These are phyloP conservation scores for Acanthaster planci DNA, from an alignment of 35 echinoderm and acorn worm species.

Conservation along the genomic window DNA sequence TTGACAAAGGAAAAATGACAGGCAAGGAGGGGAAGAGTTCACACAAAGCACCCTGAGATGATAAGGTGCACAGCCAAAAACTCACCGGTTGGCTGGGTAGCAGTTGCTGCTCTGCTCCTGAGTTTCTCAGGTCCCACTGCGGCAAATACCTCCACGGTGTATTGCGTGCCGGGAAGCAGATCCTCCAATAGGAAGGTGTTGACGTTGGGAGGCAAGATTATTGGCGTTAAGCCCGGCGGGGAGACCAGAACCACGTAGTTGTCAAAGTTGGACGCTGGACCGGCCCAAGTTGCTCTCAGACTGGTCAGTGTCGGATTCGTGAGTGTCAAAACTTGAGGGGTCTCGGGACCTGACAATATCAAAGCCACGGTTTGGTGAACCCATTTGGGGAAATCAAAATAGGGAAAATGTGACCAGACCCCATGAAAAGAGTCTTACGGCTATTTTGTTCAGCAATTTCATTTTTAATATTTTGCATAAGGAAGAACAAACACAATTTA, in stretches of 20 bases:
- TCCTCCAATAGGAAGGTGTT: background rate
- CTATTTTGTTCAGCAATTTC: too few relatives aligned
- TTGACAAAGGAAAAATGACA: too few relatives aligned
- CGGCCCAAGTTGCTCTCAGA: conserved; percentile 13
- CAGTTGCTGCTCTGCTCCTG: background rate
- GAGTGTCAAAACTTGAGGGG: background rate
- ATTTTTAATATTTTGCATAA: too few relatives aligned
- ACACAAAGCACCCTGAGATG: background rate
- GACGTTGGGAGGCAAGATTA: background rate
- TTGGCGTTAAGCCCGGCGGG: background rate
- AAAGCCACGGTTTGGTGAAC: too few relatives aligned
- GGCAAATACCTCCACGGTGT: conserved; percentile 20
- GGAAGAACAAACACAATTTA: too few relatives aligned
- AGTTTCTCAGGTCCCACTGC: conserved; percentile 6
- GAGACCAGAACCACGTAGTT: conserved; percentile 15
- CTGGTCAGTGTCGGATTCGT: conserved; percentile 1
- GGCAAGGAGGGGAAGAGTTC: background rate
- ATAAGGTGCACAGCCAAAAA: background rate
- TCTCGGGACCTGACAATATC: conserved; percentile 32
- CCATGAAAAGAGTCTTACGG: too few relatives aligned
- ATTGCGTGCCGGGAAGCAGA: conserved; percentile 35
- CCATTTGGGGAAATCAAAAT: too few relatives aligned
- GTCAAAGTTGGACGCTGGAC: conserved; percentile 30
- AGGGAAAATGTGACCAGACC: too few relatives aligned
- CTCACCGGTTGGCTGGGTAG: conserved; percentile 26